Conservation (phyloP, 2,113 vertebrate genomes). For the Megaceryle torquata region DNA sequence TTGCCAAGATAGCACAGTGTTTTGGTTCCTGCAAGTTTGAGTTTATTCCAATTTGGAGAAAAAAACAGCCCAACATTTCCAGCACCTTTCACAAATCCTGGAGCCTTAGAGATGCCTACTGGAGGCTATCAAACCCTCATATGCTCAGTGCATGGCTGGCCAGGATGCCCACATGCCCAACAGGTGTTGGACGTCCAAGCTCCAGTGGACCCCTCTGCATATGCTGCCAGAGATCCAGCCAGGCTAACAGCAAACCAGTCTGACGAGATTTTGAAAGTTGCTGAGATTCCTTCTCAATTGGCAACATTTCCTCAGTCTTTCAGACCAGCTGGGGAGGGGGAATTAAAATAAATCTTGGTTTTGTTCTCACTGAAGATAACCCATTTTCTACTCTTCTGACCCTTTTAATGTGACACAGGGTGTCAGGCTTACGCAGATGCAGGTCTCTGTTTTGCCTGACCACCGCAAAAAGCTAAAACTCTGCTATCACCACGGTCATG, state of each 20-base stretch:
- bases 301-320: background rate
- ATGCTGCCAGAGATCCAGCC: background rate
- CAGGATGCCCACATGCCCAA: accelerated
- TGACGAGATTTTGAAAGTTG: background rate
- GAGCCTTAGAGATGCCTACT: background rate
- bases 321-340: background rate
- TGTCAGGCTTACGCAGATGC: background rate
- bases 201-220: background rate
- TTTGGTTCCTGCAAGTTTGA: background rate
- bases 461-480: background rate
- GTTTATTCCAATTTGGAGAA: background rate
- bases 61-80: background rate
- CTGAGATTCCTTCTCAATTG: background rate
- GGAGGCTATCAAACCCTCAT: background rate
- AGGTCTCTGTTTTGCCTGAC: background rate
- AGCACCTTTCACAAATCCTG: background rate
- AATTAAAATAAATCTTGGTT: background rate
- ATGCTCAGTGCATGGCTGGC: accelerated
- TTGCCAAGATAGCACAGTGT: background rate
- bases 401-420: background rate
- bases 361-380: background rate
- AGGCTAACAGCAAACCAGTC: background rate
- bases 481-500: background rate
- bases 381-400: background rate
- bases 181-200: background rate